Evolutionary conservation across 1,140 invertebrate genomes (phyloP).

Genomic region (Capitella teleta): DNA sequence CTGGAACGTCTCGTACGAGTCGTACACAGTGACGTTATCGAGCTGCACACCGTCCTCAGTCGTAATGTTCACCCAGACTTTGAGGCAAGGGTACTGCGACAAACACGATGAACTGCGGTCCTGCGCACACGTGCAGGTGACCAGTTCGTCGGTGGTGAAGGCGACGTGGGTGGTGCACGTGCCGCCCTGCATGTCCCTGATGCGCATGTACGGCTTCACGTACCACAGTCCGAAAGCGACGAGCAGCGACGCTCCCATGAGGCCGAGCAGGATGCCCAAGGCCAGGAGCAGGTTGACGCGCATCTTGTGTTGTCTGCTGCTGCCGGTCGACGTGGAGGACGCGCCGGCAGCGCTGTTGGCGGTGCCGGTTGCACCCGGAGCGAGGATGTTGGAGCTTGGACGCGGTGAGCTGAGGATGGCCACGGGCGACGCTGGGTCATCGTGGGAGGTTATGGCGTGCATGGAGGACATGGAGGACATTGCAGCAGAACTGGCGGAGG

Average conservation of each 20-base stretch:
- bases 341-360: too few relatives aligned
- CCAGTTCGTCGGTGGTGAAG: not conserved
- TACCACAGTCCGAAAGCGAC: constrained; percentile 10
- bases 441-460: too few relatives aligned
- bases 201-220: constrained; percentile 11
- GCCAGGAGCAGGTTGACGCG: constrained; percentile 9
- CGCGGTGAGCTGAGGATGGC: too few relatives aligned
- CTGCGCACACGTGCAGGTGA: constrained; percentile 7
- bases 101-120: constrained; percentile 8
- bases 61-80: constrained; percentile 8
- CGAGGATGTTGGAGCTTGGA: too few relatives aligned
- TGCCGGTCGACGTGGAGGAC: too few relatives aligned
- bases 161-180: not conserved
- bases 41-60: constrained; percentile 1
- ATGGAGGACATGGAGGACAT: too few relatives aligned
- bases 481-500: too few relatives aligned
- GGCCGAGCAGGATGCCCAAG: constrained; percentile 11
- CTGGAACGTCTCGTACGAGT: constrained; percentile 10
- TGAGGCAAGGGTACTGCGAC: constrained; percentile 7
- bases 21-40: constrained; percentile 11
- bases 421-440: too few relatives aligned
- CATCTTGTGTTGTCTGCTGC: too few relatives aligned
- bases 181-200: constrained; percentile 2
- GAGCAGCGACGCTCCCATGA: constrained; percentile 11
- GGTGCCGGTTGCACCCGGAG: too few relatives aligned